Percentiles rank a stretch among this genome's conserved stretches.
Evolutionary conservation across 1,140 invertebrate genomes (phyloP).

Genomic region (Pachypeltis micranthus): DNA sequence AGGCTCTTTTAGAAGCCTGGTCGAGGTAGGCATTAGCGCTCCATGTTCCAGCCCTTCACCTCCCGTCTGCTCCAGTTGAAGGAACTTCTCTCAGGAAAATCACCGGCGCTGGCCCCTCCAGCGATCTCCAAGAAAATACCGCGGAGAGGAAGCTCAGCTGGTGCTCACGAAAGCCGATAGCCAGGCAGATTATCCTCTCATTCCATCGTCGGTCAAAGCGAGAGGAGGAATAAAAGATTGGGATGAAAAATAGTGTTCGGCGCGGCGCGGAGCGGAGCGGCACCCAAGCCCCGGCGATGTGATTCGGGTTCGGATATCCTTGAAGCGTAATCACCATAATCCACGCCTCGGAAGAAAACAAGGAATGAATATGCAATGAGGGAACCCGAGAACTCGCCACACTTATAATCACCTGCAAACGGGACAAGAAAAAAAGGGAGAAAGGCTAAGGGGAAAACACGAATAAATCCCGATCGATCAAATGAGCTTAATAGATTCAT

Average conservation of each 20-base stretch:
- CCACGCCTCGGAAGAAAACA: neutral
- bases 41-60: neutral
- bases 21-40: neutral
- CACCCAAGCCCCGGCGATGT: neutral
- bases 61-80: neutral
- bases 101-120: neutral
- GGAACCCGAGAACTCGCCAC: neutral
- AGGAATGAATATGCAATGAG: slow-evolving; percentile 9
- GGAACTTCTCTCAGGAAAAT: slow-evolving; percentile 5
- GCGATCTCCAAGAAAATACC: neutral
- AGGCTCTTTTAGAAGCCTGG: neutral
- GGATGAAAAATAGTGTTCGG: neutral
- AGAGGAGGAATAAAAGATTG: neutral
- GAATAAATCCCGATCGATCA: neutral
- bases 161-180: neutral
- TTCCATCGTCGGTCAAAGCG: neutral
- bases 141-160: neutral
- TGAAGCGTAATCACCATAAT: slow-evolving; percentile 6
- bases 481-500: neutral
- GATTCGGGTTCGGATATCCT: slow-evolving; percentile 6
- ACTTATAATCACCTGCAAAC: neutral
- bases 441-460: neutral
- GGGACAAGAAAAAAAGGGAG: neutral
- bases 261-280: neutral
- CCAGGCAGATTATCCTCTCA: neutral